These are phyloP conservation scores for Erebia aethiops DNA, from an alignment of 2,888 invertebrate genomes.

Conservation along the genomic window DNA sequence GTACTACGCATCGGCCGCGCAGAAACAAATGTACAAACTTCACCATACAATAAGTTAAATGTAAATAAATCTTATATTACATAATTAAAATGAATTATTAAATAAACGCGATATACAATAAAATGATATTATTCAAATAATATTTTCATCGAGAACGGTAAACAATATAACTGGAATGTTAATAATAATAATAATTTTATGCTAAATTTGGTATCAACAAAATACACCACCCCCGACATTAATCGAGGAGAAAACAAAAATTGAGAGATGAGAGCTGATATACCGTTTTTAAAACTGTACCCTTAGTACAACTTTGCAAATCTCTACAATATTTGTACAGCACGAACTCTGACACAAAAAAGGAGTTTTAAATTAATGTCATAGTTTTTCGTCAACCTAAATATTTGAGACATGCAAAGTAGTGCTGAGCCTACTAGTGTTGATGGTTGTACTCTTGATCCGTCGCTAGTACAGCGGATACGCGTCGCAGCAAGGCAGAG, in stretches of 20 bases:
- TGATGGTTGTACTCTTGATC: conserved; percentile 56
- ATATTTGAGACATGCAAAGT: no score
- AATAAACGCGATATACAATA: conserved; percentile 68
- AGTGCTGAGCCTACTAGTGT: no score
- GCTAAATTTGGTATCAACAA: conserved; percentile 78
- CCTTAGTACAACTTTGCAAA: no score
- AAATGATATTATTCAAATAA: conserved; percentile 69
- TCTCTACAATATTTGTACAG: no score
- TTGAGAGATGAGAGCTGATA: conserved; percentile 59
- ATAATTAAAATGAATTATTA: conserved; percentile 71
- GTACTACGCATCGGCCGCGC: conserved; percentile 72
- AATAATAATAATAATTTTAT: conserved; percentile 72
- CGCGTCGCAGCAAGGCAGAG: conserved; percentile 41
- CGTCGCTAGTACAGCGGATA: conserved; percentile 54
- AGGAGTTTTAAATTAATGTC: no score
- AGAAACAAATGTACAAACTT: conserved; percentile 73
- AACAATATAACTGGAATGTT: conserved; percentile 81
- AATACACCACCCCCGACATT: conserved; percentile 68
- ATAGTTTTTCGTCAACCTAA: no score
- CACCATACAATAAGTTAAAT: conserved; percentile 74
- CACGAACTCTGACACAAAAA: no score
- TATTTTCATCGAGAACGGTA: conserved; percentile 69
- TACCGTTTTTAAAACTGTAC: conserved; percentile 41
- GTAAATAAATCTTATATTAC: conserved; percentile 82
- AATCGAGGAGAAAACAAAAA: conserved; percentile 56